Percentiles rank a stretch among this genome's conserved stretches.
Evolutionary conservation across 64 coral and sea anemone species (phyloP).

Genomic region (Trachythela sp.): DNA sequence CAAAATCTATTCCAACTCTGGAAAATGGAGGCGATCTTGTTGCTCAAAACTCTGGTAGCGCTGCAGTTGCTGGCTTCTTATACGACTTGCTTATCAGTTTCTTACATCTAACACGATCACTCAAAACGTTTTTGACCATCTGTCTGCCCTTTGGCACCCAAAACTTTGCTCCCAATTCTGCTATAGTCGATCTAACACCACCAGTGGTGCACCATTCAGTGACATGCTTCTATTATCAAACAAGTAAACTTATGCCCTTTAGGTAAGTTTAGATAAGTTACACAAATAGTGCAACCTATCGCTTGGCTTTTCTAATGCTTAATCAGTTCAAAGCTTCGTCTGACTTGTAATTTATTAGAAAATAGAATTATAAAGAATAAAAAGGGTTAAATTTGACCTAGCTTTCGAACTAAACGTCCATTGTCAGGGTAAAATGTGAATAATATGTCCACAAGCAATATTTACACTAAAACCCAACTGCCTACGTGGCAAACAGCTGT

Average conservation of each 20-base stretch:
- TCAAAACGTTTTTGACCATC: neutral
- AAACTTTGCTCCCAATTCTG: too few relatives aligned
- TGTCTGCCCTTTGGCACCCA: neutral
- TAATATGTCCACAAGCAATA: too few relatives aligned
- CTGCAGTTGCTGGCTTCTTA: neutral
- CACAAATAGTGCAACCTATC: neutral
- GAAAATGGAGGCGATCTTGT: neutral
- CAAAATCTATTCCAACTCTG: neutral
- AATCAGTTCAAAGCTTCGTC: too few relatives aligned
- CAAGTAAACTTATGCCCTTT: neutral
- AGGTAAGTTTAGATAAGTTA: neutral
- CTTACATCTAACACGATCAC: neutral
- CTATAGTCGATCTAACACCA: constrained; percentile 8
- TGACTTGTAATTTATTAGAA: too few relatives aligned
- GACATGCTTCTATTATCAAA: neutral
- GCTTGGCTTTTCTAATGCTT: neutral
- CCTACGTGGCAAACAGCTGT: too few relatives aligned
- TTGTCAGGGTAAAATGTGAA: too few relatives aligned
- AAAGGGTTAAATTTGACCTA: too few relatives aligned
- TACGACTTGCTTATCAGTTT: neutral
- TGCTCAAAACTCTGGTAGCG: neutral
- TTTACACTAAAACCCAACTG: too few relatives aligned
- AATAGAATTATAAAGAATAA: too few relatives aligned
- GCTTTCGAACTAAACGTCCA: too few relatives aligned
- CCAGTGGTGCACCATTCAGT: neutral